Base-by-base conservation (phyloP, 64 coral and sea anemone genomes). In the Pachyseris speciosa region DNA sequence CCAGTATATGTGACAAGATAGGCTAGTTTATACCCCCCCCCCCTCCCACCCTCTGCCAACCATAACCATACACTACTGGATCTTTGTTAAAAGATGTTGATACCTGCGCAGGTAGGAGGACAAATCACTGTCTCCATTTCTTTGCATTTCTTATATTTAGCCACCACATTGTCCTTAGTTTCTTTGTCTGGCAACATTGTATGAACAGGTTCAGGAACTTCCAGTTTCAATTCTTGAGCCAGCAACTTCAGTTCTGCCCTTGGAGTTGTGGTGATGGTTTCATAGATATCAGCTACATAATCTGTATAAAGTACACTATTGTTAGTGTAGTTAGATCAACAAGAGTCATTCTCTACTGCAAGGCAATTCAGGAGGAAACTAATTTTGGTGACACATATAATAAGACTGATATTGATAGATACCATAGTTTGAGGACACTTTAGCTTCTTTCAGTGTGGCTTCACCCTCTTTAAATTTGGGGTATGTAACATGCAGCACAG, bases 391-490 rank as follows among this genome's bases (percentile, higher is more conserved):
- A 39, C 67, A 39, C 67, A 39, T 70, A 38, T 13, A 70, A 0
- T 17, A 22, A 63, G 25, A 32, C 30, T 32, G 67, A 70, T 11
- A 40, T 70, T 70, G 67, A 70, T 70, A 70, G 34, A 39, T 70
- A 70, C 67, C 67, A 70, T 70, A 70, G 67, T 70, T 70, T 32
- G 67, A 70, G 9, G 31, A 37, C 67, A 70, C 67, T 70, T 70
- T 70, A 19, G 67, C 67, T 70, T 37, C 67, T 39, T 39, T 70
- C 36, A 70, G 32, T 70, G 67, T 70, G 32, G 67, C 67, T 39
- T 38, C 33, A 38, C 66, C 31, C 63, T 67, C 63, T 67, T 69
- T 69, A 38, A 69, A 69, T 69, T 69, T 69, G 26, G 26, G 17
- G 60, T 64, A 27, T 1, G 22, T 64, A 2, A 64, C 60, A 64